Evolutionary conservation across 1,140 invertebrate genomes (phyloP).

Genomic region (Drosophila carrolli): DNA sequence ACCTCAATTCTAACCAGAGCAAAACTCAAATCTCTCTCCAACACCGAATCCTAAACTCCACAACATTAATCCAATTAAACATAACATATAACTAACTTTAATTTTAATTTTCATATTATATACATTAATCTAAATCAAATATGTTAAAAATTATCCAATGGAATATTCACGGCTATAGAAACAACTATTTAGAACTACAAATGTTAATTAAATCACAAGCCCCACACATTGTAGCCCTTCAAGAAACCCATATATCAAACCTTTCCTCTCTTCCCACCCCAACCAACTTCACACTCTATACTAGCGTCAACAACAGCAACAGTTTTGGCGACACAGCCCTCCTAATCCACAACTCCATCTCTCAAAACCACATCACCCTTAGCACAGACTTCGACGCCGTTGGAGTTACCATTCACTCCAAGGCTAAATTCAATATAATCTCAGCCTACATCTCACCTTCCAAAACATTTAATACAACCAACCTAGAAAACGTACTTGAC

Average conservation of each 20-base stretch:
- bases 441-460: not conserved
- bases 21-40: too few relatives aligned
- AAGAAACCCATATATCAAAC: not conserved
- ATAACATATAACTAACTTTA: too few relatives aligned
- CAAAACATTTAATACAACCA: not conserved
- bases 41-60: too few relatives aligned
- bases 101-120: too few relatives aligned
- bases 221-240: not conserved
- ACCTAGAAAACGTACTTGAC: not conserved
- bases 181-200: constrained; percentile 2
- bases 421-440: not conserved
- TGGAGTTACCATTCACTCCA: not conserved
- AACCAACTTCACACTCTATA: not conserved
- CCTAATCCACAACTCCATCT: not conserved
- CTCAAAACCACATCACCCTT: not conserved
- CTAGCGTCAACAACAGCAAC: not conserved
- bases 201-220: not conserved
- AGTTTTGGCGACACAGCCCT: not conserved
- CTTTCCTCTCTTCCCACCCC: not conserved
- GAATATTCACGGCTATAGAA: constrained; percentile 2
- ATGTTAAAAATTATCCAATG: constrained; percentile 1
- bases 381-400: not conserved
- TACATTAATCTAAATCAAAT: too few relatives aligned
- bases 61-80: too few relatives aligned
- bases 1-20: too few relatives aligned